These are phyloP conservation scores for Diadophis punctatus DNA, from an alignment of 2,113 vertebrate species.

Conservation along the genomic window DNA sequence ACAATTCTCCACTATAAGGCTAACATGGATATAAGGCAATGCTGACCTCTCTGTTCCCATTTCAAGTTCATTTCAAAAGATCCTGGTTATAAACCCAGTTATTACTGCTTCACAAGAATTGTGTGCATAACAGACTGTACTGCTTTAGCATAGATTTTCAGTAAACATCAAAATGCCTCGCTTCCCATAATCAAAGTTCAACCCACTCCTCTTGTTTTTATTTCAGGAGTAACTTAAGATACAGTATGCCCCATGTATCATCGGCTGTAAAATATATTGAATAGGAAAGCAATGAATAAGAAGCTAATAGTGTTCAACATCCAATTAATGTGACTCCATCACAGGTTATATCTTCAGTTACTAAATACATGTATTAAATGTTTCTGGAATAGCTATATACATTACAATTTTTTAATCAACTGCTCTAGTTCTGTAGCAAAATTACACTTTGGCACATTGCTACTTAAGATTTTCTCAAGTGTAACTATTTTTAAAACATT, in stretches of 20 bases:
- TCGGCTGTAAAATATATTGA: conserved; percentile 45
- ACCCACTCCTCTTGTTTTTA: conserved; percentile 24
- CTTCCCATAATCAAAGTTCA: conserved; percentile 34
- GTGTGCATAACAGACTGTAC: background rate
- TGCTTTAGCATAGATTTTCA: conserved; percentile 16
- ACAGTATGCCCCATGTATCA: conserved; percentile 42
- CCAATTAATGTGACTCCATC: conserved; percentile 50
- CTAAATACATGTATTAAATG: conserved; percentile 69
- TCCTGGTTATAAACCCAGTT: conserved; percentile 15
- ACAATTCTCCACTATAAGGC: conserved; percentile 52
- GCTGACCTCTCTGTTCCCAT: conserved; percentile 35
- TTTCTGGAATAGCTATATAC: conserved; percentile 54
- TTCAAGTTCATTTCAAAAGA: conserved; percentile 33
- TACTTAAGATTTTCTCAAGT: conserved; percentile 59
- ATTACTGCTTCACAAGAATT: background rate
- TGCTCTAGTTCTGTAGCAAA: conserved; percentile 41
- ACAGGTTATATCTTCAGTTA: conserved; percentile 62
- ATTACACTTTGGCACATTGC: conserved; percentile 57
- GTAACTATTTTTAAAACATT: conserved; percentile 62
- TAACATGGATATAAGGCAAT: conserved; percentile 53
- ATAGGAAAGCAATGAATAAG: conserved; percentile 54
- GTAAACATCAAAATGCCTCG: conserved; percentile 37
- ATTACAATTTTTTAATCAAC: conserved; percentile 47
- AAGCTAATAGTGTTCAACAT: conserved; percentile 51
- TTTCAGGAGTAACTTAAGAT: conserved; percentile 47